A percentile compares a stretch with the other conserved stretches of the same genome.
These are phyloP conservation scores for Rhopalosiphum nymphaeae DNA, from an alignment of 2,888 invertebrate genomes.

Conservation along the genomic window DNA sequence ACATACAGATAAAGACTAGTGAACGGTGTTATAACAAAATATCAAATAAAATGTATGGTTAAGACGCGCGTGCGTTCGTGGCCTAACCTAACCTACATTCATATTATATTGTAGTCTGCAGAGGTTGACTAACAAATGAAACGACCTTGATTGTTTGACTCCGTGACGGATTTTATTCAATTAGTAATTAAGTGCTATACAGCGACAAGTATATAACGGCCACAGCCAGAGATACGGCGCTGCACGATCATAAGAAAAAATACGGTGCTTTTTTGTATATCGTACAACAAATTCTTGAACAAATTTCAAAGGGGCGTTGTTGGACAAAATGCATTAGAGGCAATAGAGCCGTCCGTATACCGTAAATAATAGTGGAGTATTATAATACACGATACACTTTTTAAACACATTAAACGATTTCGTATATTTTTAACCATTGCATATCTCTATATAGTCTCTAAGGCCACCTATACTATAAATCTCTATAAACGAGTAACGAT, in stretches of 20 bases:
- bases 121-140: conserved; percentile 54
- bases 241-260: neutral
- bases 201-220: neutral
- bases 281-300: conserved; percentile 45
- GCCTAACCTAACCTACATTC: conserved; percentile 59
- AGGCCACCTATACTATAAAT: neutral
- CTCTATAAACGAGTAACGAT: neutral
- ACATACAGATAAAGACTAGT: neutral
- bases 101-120: neutral
- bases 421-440: neutral
- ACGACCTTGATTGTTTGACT: conserved; percentile 64
- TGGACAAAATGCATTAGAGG: neutral
- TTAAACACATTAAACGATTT: neutral
- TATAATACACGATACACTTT: neutral
- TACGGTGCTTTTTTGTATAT: neutral
- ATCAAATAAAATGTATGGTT: conserved; percentile 30
- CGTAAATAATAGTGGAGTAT: neutral
- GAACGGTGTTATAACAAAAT: conserved; percentile 6
- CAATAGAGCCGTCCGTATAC: neutral
- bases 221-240: neutral
- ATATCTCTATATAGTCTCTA: neutral
- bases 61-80: conserved; percentile 49
- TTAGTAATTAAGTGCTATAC: conserved; percentile 27
- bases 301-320: conserved; percentile 39
- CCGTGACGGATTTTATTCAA: conserved; percentile 61